These are phyloP conservation scores for Tanaodytes sp. DNA, from an alignment of 2,888 invertebrate species.

Conservation along the genomic window DNA sequence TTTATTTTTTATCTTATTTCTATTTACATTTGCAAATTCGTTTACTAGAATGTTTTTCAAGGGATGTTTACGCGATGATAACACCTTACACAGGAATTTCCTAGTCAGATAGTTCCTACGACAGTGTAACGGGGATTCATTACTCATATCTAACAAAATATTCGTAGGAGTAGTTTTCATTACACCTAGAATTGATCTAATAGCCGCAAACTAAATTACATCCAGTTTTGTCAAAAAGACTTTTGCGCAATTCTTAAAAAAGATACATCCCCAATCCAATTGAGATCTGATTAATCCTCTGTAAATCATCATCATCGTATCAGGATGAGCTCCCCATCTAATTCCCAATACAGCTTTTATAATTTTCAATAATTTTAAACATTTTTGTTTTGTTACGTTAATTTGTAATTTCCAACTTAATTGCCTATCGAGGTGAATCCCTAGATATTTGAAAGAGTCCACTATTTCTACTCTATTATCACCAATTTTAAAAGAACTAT, in stretches of 20 bases:
- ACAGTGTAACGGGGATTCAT: background rate
- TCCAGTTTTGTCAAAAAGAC: background rate
- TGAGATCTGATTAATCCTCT: slow-evolving; percentile 1
- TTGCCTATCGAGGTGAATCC: background rate
- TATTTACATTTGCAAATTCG: too few relatives aligned
- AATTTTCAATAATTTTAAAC: background rate
- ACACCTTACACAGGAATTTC: background rate
- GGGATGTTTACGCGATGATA: too few relatives aligned
- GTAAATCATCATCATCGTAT: background rate
- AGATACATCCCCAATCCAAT: slow-evolving; percentile 10
- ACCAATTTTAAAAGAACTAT: background rate
- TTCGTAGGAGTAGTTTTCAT: slow-evolving; percentile 11
- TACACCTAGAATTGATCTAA: background rate
- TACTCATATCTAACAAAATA: background rate
- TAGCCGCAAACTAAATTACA: background rate
- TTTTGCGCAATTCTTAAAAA: background rate
- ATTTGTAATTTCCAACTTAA: background rate
- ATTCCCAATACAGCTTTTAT: slow-evolving; percentile 1
- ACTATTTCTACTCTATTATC: background rate
- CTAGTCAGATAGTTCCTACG: background rate
- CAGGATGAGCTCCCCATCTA: slow-evolving; percentile 3
- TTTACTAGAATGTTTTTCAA: too few relatives aligned
- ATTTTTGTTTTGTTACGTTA: background rate
- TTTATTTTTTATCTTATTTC: too few relatives aligned
- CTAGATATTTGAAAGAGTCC: background rate